Evolutionary conservation across 2,888 invertebrate genomes (phyloP), one percentile per base, ranked within the genome.

Genomic region (Drosophila flavopinicola): DNA sequence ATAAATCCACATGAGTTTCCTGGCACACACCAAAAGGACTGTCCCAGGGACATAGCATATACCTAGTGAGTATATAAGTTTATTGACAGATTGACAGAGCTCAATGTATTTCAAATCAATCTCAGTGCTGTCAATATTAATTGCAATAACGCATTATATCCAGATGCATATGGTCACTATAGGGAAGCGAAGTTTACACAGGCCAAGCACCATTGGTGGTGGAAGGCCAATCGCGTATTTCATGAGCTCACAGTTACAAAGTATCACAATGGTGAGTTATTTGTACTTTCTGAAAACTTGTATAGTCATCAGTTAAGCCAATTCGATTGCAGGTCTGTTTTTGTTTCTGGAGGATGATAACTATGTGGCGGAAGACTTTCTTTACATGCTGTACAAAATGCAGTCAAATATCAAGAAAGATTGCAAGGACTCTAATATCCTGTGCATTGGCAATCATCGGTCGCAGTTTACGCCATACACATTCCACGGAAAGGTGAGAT

Each of bases 161-260:
- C 99, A 1, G 99, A 99, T 88, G 93, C 96, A 10, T 98, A 99
- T 92, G 99, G 99, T 0, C 98, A 99, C 90, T 99, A 99, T 90
- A 92, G 99, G 48, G 98, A 98, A 88, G 98, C 98, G 0, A 96
- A 96, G 88, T 97, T 98, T 90, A 97, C 98, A 0, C 99, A 98
- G 91, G 98, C 98, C 0, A 99, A 99, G 90, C 99, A 99, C 91
- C 99, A 99, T 90, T 99, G 99, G 99, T 99, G 98, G 97, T 99
- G 99, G 99, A 99, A 99, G 91, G 98, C 98, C 1, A 96, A 96
- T 90, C 92, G 96, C 82, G 97, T 98, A 35, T 98, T 99, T 92
- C 96, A 98, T 89, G 96, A 96, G 78, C 92, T 99, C 32, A 93
- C 94, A 77, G 93, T 95, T 23, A 96, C 97, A 11, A 92, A 93